Evolutionary conservation across 2,888 invertebrate genomes (phyloP), one percentile per base, ranked within the genome.

Genomic region (Mesodorylaimus sp.): DNA sequence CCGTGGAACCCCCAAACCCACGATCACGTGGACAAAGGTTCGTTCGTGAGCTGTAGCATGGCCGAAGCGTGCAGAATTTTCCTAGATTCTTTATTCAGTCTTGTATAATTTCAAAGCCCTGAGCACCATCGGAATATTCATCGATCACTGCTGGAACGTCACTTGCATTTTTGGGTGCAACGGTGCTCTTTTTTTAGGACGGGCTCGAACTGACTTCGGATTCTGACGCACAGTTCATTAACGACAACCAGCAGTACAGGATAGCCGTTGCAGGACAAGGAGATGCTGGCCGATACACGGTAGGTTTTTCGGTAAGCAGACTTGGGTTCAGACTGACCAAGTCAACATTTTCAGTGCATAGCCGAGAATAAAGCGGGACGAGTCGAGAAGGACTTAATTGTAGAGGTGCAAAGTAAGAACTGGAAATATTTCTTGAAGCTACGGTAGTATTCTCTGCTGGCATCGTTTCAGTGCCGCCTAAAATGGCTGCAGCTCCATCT

Each of bases 271-370:
- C 50, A 3, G 36, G 48, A 36, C 29, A 36, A 28, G 27, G 37
- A 29, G 75, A 77, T 60, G 73, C 74, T 43, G 78, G 78, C 1
- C 68, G 73, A 23, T 79, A 76, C 59, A 71, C 69, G 1, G n/a
- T n/a, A n/a, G n/a, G n/a, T n/a, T n/a, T n/a, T n/a, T n/a, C n/a
- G n/a, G n/a, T n/a, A n/a, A n/a, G n/a, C n/a, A n/a, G n/a, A n/a
- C n/a, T n/a, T n/a, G n/a, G n/a, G n/a, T n/a, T n/a, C n/a, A n/a
- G n/a, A n/a, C n/a, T n/a, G n/a, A n/a, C n/a, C n/a, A n/a, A n/a
- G n/a, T n/a, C n/a, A n/a, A n/a, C n/a, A n/a, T n/a, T n/a, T n/a
- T n/a, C n/a, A n/a, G n/a, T 79, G 79, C 58, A 57, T 70, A 16
- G 77, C 74, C 1, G 68, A 63, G 49, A 79, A 78, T 59, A 61